Conservation (phyloP, 2,888 invertebrate species). For the Melitaea athalia region DNA sequence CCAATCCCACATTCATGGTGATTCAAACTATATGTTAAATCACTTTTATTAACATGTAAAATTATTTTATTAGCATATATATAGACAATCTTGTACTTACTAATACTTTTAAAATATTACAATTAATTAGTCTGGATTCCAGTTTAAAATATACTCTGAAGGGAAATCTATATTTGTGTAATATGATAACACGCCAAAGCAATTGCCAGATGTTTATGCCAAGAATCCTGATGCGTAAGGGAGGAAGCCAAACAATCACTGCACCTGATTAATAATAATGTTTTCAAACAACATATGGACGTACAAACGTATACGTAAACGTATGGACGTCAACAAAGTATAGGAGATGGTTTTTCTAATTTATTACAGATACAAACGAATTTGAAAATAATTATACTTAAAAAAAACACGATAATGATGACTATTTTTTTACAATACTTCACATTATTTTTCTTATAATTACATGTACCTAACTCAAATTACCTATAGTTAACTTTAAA, state of each 20-base stretch:
- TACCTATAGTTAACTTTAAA: no score
- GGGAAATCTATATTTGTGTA: constrained; percentile 21
- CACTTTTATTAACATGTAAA: background rate
- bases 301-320: no score
- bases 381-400: no score
- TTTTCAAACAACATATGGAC: constrained; percentile 27
- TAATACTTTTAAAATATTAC: background rate
- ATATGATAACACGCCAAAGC: constrained; percentile 28
- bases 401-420: no score
- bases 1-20: constrained; percentile 70
- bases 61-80: background rate
- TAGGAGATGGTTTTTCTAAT: background rate
- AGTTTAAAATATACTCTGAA: constrained; percentile 16
- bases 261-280: constrained; percentile 40
- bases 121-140: background rate
- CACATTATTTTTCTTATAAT: no score
- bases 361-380: background rate
- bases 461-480: no score
- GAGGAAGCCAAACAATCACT: constrained; percentile 40
- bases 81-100: background rate
- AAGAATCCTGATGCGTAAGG: constrained; percentile 37
- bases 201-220: constrained; percentile 43
- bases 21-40: constrained; percentile 10
- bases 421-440: no score
- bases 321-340: background rate